Evolutionary conservation across 2,113 vertebrate species (phyloP).

Genomic region (Pycnonotus jocosus): DNA sequence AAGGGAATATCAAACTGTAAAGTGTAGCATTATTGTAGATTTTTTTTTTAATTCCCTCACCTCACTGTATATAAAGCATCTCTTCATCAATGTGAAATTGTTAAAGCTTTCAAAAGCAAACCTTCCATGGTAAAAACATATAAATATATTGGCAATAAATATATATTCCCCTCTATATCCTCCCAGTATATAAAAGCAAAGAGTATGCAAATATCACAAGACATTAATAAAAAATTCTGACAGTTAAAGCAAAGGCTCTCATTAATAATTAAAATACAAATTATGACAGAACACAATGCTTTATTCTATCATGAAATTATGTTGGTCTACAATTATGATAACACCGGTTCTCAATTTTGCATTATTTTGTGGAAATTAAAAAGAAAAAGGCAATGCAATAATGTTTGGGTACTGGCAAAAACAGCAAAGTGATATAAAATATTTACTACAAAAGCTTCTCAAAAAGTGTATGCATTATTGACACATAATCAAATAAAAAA

Average conservation of each 20-base stretch:
- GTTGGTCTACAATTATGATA: constrained; percentile 34
- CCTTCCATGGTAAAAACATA: not conserved
- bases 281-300: constrained; percentile 51
- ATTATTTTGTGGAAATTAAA: constrained; percentile 37
- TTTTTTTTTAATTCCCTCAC: not conserved
- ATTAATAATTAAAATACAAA: constrained; percentile 67
- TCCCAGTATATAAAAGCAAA: not conserved
- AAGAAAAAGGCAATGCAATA: not conserved
- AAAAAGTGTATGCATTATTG: not conserved
- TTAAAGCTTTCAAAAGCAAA: constrained; percentile 26
- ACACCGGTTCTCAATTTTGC: not conserved
- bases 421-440: not conserved
- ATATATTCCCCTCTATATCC: not conserved
- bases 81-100: not conserved
- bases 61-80: not conserved
- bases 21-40: not conserved
- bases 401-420: not conserved
- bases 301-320: constrained; percentile 32
- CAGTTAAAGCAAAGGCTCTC: constrained; percentile 49
- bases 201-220: constrained; percentile 29
- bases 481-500: not conserved
- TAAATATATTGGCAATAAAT: not conserved
- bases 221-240: constrained; percentile 60
- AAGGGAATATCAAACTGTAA: not conserved
- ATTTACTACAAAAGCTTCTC: not conserved